phyloP scores from a whole-genome alignment of 2,888 invertebrate genomes.

The Leistus spinibarbis region DNA sequence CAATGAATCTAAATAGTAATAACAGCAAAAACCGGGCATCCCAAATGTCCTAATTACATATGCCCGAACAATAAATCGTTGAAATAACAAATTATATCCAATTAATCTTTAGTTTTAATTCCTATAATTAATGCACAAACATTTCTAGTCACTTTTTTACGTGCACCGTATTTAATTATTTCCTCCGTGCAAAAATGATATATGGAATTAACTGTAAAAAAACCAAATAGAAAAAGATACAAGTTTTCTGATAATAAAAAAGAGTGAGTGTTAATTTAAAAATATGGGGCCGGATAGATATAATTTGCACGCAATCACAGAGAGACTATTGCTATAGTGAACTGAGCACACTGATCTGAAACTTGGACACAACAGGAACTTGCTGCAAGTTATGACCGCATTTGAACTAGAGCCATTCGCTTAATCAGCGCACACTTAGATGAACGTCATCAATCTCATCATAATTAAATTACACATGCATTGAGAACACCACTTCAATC shows the following conservation, averaged over 20 bases:
- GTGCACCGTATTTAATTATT: not conserved
- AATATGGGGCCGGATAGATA: not conserved
- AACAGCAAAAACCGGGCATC: too few relatives aligned
- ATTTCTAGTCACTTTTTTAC: not conserved
- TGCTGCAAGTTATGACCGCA: conserved; percentile 9
- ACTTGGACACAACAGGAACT: conserved; percentile 8
- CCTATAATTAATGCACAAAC: not conserved
- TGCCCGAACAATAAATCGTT: not conserved
- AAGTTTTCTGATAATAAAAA: not conserved
- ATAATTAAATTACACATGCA: not conserved
- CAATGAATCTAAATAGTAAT: too few relatives aligned
- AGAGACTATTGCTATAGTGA: not conserved
- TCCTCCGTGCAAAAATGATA: not conserved
- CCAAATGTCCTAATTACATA: not conserved
- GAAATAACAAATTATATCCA: not conserved
- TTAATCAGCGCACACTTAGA: conserved; percentile 27
- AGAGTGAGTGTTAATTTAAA: not conserved
- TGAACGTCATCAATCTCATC: conserved; percentile 29
- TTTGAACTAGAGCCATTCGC: conserved; percentile 10
- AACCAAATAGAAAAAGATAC: not conserved
- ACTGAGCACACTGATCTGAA: not conserved
- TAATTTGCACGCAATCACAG: not conserved
- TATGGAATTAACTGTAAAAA: conserved; percentile 6
- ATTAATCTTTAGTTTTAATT: not conserved
- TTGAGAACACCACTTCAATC: too few relatives aligned